A percentile compares a stretch with the other conserved stretches of the same genome.
phyloP scores from a whole-genome alignment of 53 echinoderm and acorn worm genomes.

The Holothuria scabra region DNA sequence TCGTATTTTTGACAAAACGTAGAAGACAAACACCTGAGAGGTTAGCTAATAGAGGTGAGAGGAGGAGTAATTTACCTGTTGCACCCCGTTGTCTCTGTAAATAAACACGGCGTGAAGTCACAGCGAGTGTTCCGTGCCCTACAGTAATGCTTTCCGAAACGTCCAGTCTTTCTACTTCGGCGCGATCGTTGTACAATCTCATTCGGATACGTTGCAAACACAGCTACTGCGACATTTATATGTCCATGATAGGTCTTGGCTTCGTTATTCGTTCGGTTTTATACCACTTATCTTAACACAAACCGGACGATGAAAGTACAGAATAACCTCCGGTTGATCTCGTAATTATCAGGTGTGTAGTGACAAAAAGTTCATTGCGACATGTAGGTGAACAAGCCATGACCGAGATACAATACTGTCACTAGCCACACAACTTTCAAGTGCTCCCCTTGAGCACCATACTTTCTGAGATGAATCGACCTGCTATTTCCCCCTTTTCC shows the following conservation, averaged over 20 bases:
- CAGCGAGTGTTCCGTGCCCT: not conserved
- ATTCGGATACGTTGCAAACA: too few species aligned
- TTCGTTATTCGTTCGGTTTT: not conserved
- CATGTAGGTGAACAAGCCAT: too few species aligned
- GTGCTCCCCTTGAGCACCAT: too few species aligned
- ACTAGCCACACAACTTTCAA: too few species aligned
- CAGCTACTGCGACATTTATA: too few species aligned
- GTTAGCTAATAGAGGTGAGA: not conserved
- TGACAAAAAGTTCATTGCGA: not conserved
- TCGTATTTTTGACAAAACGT: conserved; percentile 1
- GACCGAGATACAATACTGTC: too few species aligned
- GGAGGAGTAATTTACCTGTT: conserved; percentile 42
- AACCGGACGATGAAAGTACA: conserved; percentile 1
- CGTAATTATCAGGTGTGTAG: conserved; percentile 2
- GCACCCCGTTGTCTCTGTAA: conserved; percentile 50
- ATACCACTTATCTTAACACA: not conserved
- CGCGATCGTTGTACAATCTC: too few species aligned
- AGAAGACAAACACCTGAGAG: conserved; percentile 48
- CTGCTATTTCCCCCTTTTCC: too few species aligned
- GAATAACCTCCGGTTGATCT: conserved; percentile 32
- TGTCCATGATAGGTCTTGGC: not conserved
- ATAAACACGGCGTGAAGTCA: conserved; percentile 49
- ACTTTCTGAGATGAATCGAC: too few species aligned
- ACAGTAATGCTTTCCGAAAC: not conserved
- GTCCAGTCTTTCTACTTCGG: too few species aligned